Percentiles rank a stretch among this genome's conserved stretches.
These are phyloP conservation scores for Turnix velox DNA, from an alignment of 2,113 vertebrate species.

Conservation along the genomic window DNA sequence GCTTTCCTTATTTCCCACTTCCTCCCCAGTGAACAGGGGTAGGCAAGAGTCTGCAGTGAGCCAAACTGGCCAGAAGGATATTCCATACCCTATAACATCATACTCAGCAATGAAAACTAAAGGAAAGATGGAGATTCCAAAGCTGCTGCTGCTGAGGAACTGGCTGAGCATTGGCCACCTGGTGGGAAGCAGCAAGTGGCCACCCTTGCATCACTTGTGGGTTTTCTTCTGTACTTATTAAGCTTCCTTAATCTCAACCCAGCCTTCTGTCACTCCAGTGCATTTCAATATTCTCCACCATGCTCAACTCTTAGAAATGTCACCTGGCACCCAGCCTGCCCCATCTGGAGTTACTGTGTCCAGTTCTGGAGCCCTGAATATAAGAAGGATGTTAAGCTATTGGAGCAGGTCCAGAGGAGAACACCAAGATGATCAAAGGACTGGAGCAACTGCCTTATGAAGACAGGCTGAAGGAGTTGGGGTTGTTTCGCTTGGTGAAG, in stretches of 20 bases:
- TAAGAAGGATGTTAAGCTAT: too few relatives aligned
- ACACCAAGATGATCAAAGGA: too few relatives aligned
- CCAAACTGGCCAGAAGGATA: not conserved
- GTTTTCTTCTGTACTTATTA: not conserved
- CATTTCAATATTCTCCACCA: accelerated
- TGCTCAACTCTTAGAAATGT: not conserved
- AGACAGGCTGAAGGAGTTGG: too few relatives aligned
- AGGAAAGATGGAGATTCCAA: not conserved
- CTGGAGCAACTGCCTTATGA: too few relatives aligned
- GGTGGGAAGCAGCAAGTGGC: not conserved
- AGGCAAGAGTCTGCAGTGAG: not conserved
- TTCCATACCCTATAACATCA: accelerated
- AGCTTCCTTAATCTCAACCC: not conserved
- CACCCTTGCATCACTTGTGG: not conserved
- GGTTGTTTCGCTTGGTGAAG: too few relatives aligned
- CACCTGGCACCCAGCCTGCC: not conserved
- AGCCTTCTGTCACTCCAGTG: accelerated
- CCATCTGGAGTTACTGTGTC: too few relatives aligned
- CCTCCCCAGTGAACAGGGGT: accelerated
- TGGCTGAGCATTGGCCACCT: accelerated
- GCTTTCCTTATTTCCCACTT: not conserved
- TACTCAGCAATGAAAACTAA: not conserved
- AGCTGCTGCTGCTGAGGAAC: not conserved
- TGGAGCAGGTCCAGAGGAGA: too few relatives aligned
- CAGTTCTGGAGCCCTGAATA: too few relatives aligned